These are phyloP conservation scores for Rapana venosa DNA, from an alignment of 2,888 invertebrate genomes.

Conservation along the genomic window DNA sequence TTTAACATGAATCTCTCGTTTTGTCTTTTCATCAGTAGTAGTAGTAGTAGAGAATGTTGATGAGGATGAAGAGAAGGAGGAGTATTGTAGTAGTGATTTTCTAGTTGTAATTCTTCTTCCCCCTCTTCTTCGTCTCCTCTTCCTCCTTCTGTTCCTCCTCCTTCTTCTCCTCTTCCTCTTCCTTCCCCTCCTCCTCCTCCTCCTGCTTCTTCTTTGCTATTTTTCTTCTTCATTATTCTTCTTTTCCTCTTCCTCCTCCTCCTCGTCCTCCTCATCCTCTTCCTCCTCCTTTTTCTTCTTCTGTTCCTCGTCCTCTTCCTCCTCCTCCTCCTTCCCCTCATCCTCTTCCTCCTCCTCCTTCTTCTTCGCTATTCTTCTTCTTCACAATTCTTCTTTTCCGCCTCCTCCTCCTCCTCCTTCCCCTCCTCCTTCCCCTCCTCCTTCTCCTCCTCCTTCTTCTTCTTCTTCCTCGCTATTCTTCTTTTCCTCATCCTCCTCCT, in stretches of 20 bases:
- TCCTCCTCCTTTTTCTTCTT: background rate
- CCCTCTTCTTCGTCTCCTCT: no score
- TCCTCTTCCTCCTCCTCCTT: background rate
- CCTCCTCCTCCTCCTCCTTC: background rate
- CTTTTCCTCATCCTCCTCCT: background rate
- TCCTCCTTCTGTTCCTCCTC: no score
- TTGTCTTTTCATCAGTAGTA: no score
- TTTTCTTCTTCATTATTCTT: background rate
- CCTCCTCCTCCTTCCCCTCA: background rate
- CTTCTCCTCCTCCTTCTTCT: no score
- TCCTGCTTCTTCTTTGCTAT: background rate
- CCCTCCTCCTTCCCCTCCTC: no score
- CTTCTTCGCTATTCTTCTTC: background rate
- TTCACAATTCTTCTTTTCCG: background rate
- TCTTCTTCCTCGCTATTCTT: background rate
- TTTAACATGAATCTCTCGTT: no score
- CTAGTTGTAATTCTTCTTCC: no score
- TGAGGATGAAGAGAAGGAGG: no score
- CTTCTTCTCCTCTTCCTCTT: no score
- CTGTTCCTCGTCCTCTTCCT: background rate
- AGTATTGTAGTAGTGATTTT: no score
- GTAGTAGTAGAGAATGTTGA: no score
- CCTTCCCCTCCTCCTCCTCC: background rate
- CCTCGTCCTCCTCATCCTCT: background rate
- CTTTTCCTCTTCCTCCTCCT: background rate